phyloP scores from a whole-genome alignment of 2,113 vertebrate species.

The Oostethus manadensis region DNA sequence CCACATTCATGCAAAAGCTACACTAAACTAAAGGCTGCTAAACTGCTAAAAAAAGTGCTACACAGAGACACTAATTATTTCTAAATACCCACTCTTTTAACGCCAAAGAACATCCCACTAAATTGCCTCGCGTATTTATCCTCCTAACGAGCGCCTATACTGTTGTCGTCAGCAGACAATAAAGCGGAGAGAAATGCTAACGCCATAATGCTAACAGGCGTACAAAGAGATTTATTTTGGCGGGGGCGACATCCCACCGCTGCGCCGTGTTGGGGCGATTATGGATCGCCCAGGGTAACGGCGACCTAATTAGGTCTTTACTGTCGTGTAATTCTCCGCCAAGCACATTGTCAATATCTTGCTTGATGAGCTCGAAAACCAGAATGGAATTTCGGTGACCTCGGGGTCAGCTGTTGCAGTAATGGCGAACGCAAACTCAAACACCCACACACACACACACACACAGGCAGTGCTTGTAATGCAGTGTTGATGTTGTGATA shows the following conservation, averaged over 20 bases:
- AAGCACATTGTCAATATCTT: constrained; percentile 74
- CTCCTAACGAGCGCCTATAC: too few species aligned
- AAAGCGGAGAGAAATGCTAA: constrained; percentile 51
- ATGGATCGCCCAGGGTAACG: constrained; percentile 69
- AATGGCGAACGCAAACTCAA: constrained; percentile 24
- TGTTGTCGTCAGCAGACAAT: constrained; percentile 32
- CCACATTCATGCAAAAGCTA: too few species aligned
- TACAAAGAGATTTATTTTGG: constrained; percentile 51
- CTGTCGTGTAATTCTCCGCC: constrained; percentile 72
- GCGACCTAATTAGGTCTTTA: constrained; percentile 73
- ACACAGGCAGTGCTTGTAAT: constrained; percentile 39
- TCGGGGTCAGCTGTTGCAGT: constrained; percentile 55
- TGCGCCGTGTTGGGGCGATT: constrained; percentile 62
- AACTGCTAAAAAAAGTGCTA: too few species aligned
- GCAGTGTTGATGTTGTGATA: constrained; percentile 59
- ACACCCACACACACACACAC: constrained; percentile 1
- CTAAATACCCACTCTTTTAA: too few species aligned
- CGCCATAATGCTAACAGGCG: constrained; percentile 48
- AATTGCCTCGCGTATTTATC: too few species aligned
- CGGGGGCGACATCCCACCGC: constrained; percentile 52
- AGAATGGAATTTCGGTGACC: constrained; percentile 68
- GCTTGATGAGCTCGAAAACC: constrained; percentile 70
- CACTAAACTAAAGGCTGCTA: too few species aligned
- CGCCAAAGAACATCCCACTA: too few species aligned
- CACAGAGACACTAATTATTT: too few species aligned